These are phyloP conservation scores for Pogonomyrmex barbatus DNA, from an alignment of 1,140 invertebrate species.

Conservation along the genomic window DNA sequence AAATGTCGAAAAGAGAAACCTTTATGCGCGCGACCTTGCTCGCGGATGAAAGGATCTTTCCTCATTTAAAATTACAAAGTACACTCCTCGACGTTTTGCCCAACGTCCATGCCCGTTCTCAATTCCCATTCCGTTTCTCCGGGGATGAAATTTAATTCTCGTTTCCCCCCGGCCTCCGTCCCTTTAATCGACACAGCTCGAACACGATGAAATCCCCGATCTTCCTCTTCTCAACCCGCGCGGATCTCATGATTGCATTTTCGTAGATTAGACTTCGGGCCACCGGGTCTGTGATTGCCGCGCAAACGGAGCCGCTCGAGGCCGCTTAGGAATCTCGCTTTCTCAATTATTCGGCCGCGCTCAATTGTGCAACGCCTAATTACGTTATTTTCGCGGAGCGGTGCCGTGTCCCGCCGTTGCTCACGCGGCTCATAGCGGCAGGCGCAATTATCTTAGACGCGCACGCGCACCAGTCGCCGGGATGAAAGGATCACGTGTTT, in stretches of 20 bases:
- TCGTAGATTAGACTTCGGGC: slow-evolving; percentile 30
- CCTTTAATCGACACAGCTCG: slow-evolving; percentile 46
- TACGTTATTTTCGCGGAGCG: slow-evolving; percentile 35
- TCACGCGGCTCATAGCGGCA: not conserved
- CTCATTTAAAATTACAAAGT: slow-evolving; percentile 21
- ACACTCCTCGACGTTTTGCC: not conserved
- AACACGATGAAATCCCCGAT: slow-evolving; percentile 32
- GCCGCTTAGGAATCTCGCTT: slow-evolving; percentile 41
- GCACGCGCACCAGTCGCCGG: slow-evolving; percentile 13
- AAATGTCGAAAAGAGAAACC: not conserved
- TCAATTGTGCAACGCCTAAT: slow-evolving; percentile 67
- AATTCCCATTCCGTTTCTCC: not conserved
- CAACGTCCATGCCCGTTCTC: slow-evolving; percentile 6
- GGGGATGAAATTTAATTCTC: slow-evolving; percentile 46
- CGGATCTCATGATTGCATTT: slow-evolving; percentile 27
- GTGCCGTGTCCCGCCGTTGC: not conserved
- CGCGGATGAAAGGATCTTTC: slow-evolving; percentile 16
- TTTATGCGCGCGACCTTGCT: not conserved
- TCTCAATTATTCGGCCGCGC: slow-evolving; percentile 47
- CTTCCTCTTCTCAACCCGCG: not conserved
- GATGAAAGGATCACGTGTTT: slow-evolving; percentile 64
- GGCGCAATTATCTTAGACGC: slow-evolving; percentile 49
- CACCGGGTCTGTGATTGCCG: slow-evolving; percentile 45
- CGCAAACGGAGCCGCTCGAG: slow-evolving; percentile 21
- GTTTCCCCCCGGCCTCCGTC: not conserved